These are phyloP conservation scores for Philypnodon macrostomus DNA, from an alignment of 2,797 vertebrate species.

Conservation along the genomic window DNA sequence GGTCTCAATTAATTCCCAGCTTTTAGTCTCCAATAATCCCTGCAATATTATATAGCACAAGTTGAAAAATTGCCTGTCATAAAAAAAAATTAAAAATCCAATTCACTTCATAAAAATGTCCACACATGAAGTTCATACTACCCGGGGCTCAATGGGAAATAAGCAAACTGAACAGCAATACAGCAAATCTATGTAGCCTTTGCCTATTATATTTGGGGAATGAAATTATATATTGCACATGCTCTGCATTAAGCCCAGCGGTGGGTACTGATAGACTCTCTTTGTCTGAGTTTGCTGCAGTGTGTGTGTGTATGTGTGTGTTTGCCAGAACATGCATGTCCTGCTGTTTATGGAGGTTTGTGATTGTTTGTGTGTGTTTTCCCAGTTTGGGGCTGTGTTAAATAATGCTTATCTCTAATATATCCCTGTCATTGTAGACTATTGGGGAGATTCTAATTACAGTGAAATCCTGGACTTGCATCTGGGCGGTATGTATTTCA, in stretches of 20 bases:
- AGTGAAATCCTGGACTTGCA: slow-evolving; percentile 99
- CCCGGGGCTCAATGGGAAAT: slow-evolving; percentile 18
- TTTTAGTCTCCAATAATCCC: slow-evolving; percentile 14
- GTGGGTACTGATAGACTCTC: slow-evolving; percentile 58
- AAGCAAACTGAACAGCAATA: slow-evolving; percentile 45
- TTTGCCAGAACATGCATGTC: slow-evolving; percentile 75
- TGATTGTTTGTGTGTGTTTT: slow-evolving; percentile 44
- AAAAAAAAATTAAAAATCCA: slow-evolving; percentile 23
- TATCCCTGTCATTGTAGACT: slow-evolving; percentile 99
- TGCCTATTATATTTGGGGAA: slow-evolving; percentile 39
- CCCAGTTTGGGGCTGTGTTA: slow-evolving; percentile 70
- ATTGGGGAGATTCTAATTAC: slow-evolving; percentile 99
- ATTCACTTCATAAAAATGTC: background rate
- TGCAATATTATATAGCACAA: slow-evolving; percentile 12
- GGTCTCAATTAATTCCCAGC: slow-evolving; percentile 28
- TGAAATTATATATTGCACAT: slow-evolving; percentile 39
- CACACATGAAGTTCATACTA: background rate
- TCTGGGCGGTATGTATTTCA: slow-evolving; percentile 99
- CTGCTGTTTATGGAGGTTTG: slow-evolving; percentile 49
- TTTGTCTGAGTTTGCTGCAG: slow-evolving; percentile 50
- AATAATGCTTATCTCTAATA: slow-evolving; percentile 93
- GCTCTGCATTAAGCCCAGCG: slow-evolving; percentile 48
- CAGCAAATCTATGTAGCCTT: slow-evolving; percentile 76
- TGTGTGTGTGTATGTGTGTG: slow-evolving; percentile 51
- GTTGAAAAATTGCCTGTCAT: slow-evolving; percentile 4